Evolutionary conservation across 2,113 vertebrate genomes (phyloP), one percentile per base, ranked within the genome.

Genomic region (Brachypteracias leptosomus): DNA sequence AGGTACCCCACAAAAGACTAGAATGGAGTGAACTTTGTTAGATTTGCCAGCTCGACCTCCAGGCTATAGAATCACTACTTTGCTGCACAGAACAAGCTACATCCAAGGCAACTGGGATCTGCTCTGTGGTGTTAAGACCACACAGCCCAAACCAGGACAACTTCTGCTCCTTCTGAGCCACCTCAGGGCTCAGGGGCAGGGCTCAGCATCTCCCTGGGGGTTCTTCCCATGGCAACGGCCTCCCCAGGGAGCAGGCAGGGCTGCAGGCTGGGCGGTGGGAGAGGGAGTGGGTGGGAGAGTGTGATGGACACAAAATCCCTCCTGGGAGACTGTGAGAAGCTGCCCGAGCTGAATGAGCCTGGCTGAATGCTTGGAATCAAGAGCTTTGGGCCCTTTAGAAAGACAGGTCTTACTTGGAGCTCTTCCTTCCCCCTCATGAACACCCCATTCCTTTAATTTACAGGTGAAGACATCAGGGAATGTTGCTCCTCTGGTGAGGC

Each of bases 11-110:
- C 72, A 93, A 92, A 96, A 92, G 44, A 79, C 91, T 91, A 96
- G 93, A 95, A 91, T 87, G 95, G 63, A 94, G 91, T 95, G 68
- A 97, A 95, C 88, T 90, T 82, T 70, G 85, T 93, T 96, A 91
- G 88, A 83, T 78, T 74, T 92, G 76, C 77, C 90, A 95, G 91
- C 76, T 92, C 93, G 94, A 85, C 10, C 93, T 93, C 26, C 31
- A 44, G 68, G 76, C 40, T 31, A 75, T 5, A 79, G 88, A 93
- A 59, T 31, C 26, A 9, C 51, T 93, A 63, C 25, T 80, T 92
- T 91, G 95, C 51, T 79, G 70, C 40, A 92, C 80, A 91, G 83
- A 93, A 58, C n/a, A 89, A 75, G 66, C 33, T 90, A 67, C 31
- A 36, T 84, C 68, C 87, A 85, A 88, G 93, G 82, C 78, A 89